Base-by-base conservation (phyloP, 2,113 vertebrate species). In the Brachirus orientalis region DNA sequence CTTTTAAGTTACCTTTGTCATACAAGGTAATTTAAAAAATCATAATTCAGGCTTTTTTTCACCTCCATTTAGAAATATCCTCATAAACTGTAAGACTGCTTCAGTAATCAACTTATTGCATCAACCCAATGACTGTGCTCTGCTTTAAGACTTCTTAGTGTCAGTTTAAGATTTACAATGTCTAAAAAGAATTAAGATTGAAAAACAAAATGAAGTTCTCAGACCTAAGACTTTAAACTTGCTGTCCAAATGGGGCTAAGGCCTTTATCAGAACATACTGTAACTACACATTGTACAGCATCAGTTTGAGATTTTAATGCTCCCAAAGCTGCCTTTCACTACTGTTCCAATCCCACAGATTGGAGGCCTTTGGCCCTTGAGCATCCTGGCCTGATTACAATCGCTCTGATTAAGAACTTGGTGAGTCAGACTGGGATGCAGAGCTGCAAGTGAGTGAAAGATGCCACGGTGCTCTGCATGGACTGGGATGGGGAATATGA, bases 311-410 rank as follows among this genome's bases (percentile, higher is more conserved):
- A 95, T 93, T 94, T 94, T 95, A 95, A 96, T 95, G 94, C 94
- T 92, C 93, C 93, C 91, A 94, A 96, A 93, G 92, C 93, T 94
- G 94, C 86, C 89, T 93, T 94, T 88, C 77, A 56, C 85, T 90
- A 88, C 87, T 72, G 66, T 87, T 91, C 90, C 90, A 93, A 92
- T 91, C 89, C 73, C 69, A 52, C 82, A 88, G 94, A 95, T 96
- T 95, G 90, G 93, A 92, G 90, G 90, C 92, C 92, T 86, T 93
- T 96, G 94, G 95, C 96, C 95, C 93, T 93, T 95, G 94, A 92
- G 92, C 94, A 94, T 95, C 93, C 95, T 96, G 95, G 95, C 95
- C 95, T 96, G 95, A 96, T 95, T 95, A 96, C 89, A 95, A 95
- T 95, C 94, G 93, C 80, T 86, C 71, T 86, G 91, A 92, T 96